Percentiles rank a stretch among this genome's conserved stretches.
phyloP scores from a whole-genome alignment of 2,888 invertebrate genomes.

The Morinoia aosen region DNA sequence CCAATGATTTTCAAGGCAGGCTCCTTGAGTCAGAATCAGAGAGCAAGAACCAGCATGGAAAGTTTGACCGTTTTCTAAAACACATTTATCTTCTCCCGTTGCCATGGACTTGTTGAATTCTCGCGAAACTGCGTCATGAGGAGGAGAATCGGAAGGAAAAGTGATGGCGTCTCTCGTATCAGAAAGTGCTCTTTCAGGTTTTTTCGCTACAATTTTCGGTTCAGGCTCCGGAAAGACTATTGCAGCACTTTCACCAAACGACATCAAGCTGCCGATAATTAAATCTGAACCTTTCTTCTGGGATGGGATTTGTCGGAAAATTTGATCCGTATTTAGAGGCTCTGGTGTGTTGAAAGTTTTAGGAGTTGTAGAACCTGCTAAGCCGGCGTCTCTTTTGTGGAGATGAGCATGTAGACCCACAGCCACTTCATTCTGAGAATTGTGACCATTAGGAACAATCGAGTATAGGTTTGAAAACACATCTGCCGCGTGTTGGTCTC shows the following conservation, averaged over 20 bases:
- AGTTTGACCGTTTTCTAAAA: slow-evolving; percentile 29
- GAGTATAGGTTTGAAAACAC: background rate
- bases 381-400: background rate
- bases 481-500: background rate
- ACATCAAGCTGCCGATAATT: slow-evolving; percentile 24
- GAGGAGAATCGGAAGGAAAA: background rate
- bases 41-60: slow-evolving; percentile 51
- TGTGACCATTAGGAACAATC: background rate
- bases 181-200: background rate
- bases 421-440: background rate
- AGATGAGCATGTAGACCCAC: background rate
- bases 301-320: background rate
- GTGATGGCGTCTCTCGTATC: background rate
- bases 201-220: background rate
- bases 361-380: background rate
- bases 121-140: background rate
- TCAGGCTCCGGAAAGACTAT: slow-evolving; percentile 24
- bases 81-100: background rate
- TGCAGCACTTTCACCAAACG: slow-evolving; percentile 33
- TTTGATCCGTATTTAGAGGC: background rate
- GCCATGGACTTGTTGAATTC: slow-evolving; percentile 20
- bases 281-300: background rate
- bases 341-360: background rate
- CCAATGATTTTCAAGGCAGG: slow-evolving; percentile 61
- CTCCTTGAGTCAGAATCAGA: slow-evolving; percentile 43